Evolutionary conservation across 2,113 vertebrate species (phyloP), one percentile per base, ranked within the genome.

Genomic region (Thunnus maccoyii): DNA sequence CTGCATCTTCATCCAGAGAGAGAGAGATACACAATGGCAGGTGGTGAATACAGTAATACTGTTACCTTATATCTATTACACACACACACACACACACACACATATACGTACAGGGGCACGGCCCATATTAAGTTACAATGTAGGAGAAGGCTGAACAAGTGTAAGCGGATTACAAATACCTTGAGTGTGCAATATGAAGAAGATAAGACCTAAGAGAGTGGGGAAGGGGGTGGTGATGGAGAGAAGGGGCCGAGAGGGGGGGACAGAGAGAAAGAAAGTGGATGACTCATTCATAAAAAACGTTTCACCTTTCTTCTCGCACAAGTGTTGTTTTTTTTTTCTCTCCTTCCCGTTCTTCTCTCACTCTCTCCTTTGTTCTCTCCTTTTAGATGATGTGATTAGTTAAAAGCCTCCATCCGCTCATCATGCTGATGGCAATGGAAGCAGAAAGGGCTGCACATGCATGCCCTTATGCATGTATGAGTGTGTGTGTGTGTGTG

Each of bases 131-230:
- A 82, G 78, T 90, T 90, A 80, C 88, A 88, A 84, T 88, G 83
- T 85, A 86, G 85, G 91, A 83, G 85, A 79, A 78, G 84, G 71
- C 55, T 77, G 88, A 86, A 90, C 92, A 90, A 72, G 84, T 82
- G 66, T 90, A 93, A 93, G 90, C 75, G 44, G 92, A 93, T 93
- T 93, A 91, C 62, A 86, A 91, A 90, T 84, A 86, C 77, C 83
- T 89, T 86, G 86, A 90, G 88, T 90, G 80, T 82, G 88, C 86
- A 91, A 80, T 82, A 76, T 84, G 82, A 78, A 74, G 76, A 78
- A 78, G 86, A 91, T 92, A 89, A 89, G 85, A 85, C 76, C 61
- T 76, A 77, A 68, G 64, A 68, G 83, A 54, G 79, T 20, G 78
- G n/a, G 66, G 72, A 52, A 22, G 41, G 14, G 66, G 57, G 30